phyloP scores from a whole-genome alignment of 2,113 vertebrate genomes.

The Gavia stellata region DNA sequence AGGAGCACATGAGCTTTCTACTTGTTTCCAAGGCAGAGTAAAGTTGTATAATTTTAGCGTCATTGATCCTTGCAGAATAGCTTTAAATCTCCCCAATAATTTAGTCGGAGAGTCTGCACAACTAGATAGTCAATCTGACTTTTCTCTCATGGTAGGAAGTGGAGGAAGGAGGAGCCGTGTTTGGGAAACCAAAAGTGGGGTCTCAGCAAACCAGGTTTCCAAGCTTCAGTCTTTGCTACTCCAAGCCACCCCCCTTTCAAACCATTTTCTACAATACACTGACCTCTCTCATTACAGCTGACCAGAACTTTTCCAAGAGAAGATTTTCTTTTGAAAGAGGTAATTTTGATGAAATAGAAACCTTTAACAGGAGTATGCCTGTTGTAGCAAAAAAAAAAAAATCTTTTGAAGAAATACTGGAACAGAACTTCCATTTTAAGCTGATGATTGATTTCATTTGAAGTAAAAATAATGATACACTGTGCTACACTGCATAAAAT shows the following conservation, averaged over 20 bases:
- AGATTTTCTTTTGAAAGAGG: background rate
- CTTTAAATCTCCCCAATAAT: background rate
- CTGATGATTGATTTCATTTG: background rate
- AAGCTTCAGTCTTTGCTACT: background rate
- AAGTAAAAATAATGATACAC: background rate
- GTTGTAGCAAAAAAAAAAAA: background rate
- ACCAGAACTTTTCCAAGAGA: background rate
- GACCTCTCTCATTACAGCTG: background rate
- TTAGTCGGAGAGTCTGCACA: background rate
- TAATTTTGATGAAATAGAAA: background rate
- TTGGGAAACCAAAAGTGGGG: background rate
- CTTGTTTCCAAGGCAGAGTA: slow-evolving; percentile 1
- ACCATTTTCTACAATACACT: background rate
- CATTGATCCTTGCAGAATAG: background rate
- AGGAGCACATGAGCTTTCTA: background rate
- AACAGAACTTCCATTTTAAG: background rate
- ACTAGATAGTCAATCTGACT: background rate
- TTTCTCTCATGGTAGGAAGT: background rate
- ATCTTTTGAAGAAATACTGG: background rate
- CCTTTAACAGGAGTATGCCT: background rate
- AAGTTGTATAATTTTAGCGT: background rate
- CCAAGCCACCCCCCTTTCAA: background rate
- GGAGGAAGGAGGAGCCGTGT: accelerated
- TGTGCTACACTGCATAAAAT: background rate
- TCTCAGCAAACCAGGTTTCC: background rate